Conservation (phyloP, 2,797 vertebrate genomes). For the Mionectes olivaceus region DNA sequence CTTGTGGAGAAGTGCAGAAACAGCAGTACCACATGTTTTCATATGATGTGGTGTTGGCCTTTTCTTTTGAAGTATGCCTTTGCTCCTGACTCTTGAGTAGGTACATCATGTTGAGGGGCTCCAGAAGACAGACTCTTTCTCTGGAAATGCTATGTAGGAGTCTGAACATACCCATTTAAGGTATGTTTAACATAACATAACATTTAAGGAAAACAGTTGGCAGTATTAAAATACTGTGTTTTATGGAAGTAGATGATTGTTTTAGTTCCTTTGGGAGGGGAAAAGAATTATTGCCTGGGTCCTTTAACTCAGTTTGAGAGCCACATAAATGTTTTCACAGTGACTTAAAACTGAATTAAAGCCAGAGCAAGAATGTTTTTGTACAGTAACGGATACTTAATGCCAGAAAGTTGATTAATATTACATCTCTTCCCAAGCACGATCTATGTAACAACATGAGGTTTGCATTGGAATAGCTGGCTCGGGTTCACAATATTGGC, state of each 20-base stretch:
- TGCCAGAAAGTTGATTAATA: slow-evolving; percentile 69
- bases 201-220: not conserved
- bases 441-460: slow-evolving; percentile 60
- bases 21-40: rapidly evolving
- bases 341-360: slow-evolving; percentile 73
- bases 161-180: not conserved
- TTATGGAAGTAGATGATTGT: slow-evolving; percentile 36
- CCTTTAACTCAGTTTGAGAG: slow-evolving; percentile 69
- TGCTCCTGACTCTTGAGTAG: not conserved
- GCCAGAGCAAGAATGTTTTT: slow-evolving; percentile 73
- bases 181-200: not conserved
- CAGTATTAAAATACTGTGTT: slow-evolving; percentile 31
- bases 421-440: slow-evolving; percentile 58
- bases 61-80: not conserved
- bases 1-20: not conserved
- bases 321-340: slow-evolving; percentile 73
- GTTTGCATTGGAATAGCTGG: slow-evolving; percentile 70
- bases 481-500: slow-evolving; percentile 23
- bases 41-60: rapidly evolving
- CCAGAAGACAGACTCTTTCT: not conserved
- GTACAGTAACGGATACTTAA: slow-evolving; percentile 64
- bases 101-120: not conserved
- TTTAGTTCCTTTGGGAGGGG: slow-evolving; percentile 29
- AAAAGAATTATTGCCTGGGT: slow-evolving; percentile 57
- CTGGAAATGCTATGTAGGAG: not conserved